These are phyloP conservation scores for Sisor rabdophorus DNA, from an alignment of 2,113 vertebrate species.

Conservation along the genomic window DNA sequence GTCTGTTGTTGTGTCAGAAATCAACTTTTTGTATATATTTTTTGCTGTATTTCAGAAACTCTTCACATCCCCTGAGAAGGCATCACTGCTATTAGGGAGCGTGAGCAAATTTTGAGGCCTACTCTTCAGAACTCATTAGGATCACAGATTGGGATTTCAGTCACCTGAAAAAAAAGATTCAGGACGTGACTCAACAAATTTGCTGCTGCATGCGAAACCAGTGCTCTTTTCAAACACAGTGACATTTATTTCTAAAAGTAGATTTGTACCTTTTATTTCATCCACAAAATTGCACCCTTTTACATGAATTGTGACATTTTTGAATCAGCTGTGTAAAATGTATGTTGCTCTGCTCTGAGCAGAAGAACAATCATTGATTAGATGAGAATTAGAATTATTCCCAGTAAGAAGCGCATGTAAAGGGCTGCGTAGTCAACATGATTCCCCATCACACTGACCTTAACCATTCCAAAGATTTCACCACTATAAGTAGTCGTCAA, in stretches of 20 bases:
- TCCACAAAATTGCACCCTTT: not conserved
- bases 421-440: slow-evolving; percentile 36
- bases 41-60: slow-evolving; percentile 40
- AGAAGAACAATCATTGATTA: not conserved
- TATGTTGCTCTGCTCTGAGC: not conserved
- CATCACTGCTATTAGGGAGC: not conserved
- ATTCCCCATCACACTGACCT: slow-evolving; percentile 46
- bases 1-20: slow-evolving; percentile 1
- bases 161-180: no score
- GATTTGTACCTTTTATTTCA: slow-evolving; percentile 11
- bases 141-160: slow-evolving; percentile 29
- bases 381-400: no score
- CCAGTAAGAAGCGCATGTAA: slow-evolving; percentile 10
- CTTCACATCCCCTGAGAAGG: slow-evolving; percentile 9
- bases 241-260: not conserved
- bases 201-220: not conserved
- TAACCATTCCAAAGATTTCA: slow-evolving; percentile 38
- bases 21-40: not conserved
- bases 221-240: not conserved
- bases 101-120: slow-evolving; percentile 14
- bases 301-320: not conserved
- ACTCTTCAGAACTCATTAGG: not conserved
- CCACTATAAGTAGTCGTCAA: slow-evolving; percentile 35
- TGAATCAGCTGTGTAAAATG: not conserved
- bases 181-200: slow-evolving; percentile 24